Conservation (phyloP, 2,113 vertebrate genomes). For the Eonycteris spelaea region DNA sequence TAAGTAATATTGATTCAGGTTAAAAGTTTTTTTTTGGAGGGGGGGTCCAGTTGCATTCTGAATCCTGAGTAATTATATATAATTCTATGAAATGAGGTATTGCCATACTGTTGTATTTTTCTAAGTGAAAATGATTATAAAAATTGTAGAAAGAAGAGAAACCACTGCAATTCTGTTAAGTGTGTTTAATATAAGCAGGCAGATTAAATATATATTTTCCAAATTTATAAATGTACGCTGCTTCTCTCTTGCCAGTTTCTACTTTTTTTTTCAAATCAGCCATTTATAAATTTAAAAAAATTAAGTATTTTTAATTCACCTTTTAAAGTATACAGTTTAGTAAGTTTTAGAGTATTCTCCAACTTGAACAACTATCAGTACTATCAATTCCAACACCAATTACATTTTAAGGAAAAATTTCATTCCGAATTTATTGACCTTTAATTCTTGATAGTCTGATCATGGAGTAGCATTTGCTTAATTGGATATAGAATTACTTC, state of each 20-base stretch:
- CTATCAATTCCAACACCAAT: not conserved
- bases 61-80: not conserved
- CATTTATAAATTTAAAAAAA: not conserved
- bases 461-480: not conserved
- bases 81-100: not conserved
- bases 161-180: not conserved
- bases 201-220: not conserved
- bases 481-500: not conserved
- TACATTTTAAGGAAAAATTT: not conserved
- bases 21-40: not conserved
- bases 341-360: not conserved
- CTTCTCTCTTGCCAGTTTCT: not conserved
- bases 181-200: not conserved
- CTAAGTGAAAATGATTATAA: not conserved
- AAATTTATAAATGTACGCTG: not conserved
- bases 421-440: not conserved
- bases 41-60: not conserved
- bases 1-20: not conserved
- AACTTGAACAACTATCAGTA: not conserved
- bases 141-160: not conserved
- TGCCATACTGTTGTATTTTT: not conserved
- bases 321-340: not conserved
- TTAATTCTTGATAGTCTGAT: not conserved
- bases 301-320: not conserved
- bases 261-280: not conserved